Conservation (phyloP, 2,797 vertebrate genomes). For the Pseudochirops corinnae region DNA sequence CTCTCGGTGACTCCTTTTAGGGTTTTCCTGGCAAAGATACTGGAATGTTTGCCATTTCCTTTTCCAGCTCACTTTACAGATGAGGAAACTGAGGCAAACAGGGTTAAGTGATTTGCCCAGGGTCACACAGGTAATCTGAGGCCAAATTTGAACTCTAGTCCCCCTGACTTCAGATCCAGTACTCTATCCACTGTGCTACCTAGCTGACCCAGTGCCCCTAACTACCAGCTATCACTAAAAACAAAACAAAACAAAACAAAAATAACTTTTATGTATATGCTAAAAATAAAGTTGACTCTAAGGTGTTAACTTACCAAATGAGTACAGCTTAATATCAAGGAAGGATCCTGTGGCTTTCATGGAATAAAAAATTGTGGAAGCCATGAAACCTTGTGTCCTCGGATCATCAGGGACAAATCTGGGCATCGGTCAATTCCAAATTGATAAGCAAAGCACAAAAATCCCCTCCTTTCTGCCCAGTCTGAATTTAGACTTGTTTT, state of each 20-base stretch:
- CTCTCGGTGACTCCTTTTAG: not conserved
- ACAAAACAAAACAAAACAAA: constrained; percentile 6
- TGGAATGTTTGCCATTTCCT: not conserved
- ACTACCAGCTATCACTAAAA: not conserved
- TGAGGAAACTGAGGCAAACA: not conserved
- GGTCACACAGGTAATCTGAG: not conserved
- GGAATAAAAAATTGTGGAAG: not conserved
- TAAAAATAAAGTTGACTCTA: not conserved
- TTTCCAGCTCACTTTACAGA: not conserved
- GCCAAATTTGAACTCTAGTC: not conserved
- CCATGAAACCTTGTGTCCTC: not conserved
- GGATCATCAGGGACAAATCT: not conserved
- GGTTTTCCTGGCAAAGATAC: not conserved
- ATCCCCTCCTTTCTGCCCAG: not conserved
- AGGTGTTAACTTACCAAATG: not conserved
- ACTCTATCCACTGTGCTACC: not conserved
- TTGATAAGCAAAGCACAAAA: not conserved
- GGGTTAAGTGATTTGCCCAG: not conserved
- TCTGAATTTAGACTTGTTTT: constrained; percentile 11
- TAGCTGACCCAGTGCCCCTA: not conserved
- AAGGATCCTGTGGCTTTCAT: not conserved
- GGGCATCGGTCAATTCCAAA: not conserved
- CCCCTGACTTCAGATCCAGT: not conserved
- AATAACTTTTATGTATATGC: not conserved
- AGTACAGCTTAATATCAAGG: not conserved